Evolutionary conservation across 2,113 vertebrate species (phyloP).

Genomic region (Synodontis membranacea): DNA sequence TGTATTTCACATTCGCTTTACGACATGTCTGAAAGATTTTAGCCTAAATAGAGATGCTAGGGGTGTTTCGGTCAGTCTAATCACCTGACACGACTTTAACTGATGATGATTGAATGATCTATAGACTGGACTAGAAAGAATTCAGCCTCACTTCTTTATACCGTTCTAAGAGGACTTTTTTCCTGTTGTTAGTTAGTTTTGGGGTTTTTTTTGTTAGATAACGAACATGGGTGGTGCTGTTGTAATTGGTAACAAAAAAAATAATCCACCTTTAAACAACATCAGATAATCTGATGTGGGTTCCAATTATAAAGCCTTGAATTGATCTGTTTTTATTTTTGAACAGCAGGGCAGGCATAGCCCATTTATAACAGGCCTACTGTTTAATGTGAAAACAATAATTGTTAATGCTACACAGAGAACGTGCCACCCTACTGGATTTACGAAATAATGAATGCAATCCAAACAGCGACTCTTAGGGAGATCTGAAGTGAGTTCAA

Average conservation of each 20-base stretch:
- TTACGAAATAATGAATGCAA: not conserved
- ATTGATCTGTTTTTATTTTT: not conserved
- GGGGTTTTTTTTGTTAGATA: not conserved
- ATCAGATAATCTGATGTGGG: not conserved
- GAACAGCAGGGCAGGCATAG: not conserved
- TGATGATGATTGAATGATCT: not conserved
- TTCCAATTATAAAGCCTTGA: not conserved
- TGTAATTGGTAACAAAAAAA: not conserved
- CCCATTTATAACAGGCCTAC: not conserved
- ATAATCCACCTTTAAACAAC: not conserved
- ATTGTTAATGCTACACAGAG: not conserved
- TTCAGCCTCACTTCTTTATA: not conserved
- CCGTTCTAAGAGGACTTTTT: too few relatives aligned
- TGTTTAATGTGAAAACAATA: slow-evolving; percentile 9
- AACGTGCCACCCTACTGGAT: not conserved
- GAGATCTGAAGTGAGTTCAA: not conserved
- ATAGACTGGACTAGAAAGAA: not conserved
- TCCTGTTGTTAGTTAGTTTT: too few relatives aligned
- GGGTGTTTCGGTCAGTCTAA: not conserved
- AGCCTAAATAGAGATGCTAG: not conserved
- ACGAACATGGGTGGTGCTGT: not conserved
- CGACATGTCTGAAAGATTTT: not conserved
- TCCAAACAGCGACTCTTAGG: not conserved
- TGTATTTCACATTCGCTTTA: not conserved
- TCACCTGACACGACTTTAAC: not conserved